phyloP scores from a whole-genome alignment of 2,113 vertebrate species.

The Isichthys henryi region DNA sequence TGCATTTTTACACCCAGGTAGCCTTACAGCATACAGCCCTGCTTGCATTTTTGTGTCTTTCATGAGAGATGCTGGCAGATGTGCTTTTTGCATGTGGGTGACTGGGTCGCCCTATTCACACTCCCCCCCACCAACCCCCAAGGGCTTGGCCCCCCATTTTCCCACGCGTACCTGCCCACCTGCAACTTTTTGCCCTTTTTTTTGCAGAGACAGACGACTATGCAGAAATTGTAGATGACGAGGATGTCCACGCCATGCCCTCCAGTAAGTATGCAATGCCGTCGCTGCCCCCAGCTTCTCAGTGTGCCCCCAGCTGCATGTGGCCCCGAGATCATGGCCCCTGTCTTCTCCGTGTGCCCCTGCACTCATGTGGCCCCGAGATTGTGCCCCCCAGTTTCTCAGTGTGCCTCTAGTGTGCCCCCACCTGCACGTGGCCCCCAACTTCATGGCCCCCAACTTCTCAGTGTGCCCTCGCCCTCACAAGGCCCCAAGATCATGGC shows the following conservation, averaged over 20 bases:
- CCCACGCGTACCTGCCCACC: background rate
- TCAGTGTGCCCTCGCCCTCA: no score
- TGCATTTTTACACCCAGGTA: background rate
- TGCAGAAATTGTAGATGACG: constrained; percentile 97
- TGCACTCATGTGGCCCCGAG: no score
- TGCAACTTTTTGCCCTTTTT: constrained; percentile 30
- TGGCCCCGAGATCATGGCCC: background rate
- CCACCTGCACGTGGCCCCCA: no score
- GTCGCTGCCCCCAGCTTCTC: background rate
- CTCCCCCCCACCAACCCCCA: no score
- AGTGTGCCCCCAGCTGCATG: background rate
- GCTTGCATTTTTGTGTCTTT: background rate
- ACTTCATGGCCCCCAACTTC: no score
- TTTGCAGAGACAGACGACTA: constrained; percentile 93
- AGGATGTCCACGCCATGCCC: constrained; percentile 97
- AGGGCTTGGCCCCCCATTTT: background rate
- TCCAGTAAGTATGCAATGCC: constrained; percentile 77
- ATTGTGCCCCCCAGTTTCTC: no score
- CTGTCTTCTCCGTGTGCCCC: background rate
- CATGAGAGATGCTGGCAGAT: background rate
- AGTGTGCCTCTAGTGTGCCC: no score
- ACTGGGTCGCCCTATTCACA: background rate
- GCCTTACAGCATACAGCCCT: background rate
- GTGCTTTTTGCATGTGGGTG: background rate
- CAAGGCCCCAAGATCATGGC: no score